phyloP scores from a whole-genome alignment of 2,113 vertebrate species.

The Pteropus alecto region DNA sequence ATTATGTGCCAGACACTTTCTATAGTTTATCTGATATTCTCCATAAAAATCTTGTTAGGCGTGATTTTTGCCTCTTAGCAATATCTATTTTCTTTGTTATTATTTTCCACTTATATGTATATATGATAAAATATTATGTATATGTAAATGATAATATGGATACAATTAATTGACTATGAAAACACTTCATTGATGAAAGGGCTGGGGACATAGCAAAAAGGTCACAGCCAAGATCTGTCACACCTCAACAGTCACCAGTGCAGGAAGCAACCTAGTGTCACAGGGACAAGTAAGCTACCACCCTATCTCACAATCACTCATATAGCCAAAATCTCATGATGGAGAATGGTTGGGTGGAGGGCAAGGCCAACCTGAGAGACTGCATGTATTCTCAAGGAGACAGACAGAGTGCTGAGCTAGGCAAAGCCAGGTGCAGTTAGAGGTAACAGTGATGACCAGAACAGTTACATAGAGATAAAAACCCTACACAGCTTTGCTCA shows the following conservation, averaged over 20 bases:
- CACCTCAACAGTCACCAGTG: not conserved
- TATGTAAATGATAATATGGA: not conserved
- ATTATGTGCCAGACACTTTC: not conserved
- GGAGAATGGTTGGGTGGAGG: not conserved
- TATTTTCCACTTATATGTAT: not conserved
- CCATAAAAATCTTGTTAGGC: not conserved
- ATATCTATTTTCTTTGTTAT: not conserved
- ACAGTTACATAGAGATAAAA: not conserved
- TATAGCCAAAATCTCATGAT: not conserved
- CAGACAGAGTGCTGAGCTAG: not conserved
- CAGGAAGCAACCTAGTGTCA: not conserved
- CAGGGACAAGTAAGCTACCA: not conserved
- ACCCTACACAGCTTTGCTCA: not conserved
- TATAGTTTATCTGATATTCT: not conserved
- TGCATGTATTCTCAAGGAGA: not conserved
- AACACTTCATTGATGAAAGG: not conserved
- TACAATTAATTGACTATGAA: not conserved
- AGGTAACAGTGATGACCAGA: not conserved
- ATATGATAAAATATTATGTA: not conserved
- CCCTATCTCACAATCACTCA: not conserved
- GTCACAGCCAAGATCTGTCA: not conserved
- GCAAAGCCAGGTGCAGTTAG: not conserved
- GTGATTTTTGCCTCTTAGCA: not conserved
- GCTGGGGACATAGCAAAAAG: not conserved
- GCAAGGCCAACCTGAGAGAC: not conserved